Evolutionary conservation across 2,113 vertebrate genomes (phyloP), one percentile per base, ranked within the genome.

Genomic region (Neotoma lepida): DNA sequence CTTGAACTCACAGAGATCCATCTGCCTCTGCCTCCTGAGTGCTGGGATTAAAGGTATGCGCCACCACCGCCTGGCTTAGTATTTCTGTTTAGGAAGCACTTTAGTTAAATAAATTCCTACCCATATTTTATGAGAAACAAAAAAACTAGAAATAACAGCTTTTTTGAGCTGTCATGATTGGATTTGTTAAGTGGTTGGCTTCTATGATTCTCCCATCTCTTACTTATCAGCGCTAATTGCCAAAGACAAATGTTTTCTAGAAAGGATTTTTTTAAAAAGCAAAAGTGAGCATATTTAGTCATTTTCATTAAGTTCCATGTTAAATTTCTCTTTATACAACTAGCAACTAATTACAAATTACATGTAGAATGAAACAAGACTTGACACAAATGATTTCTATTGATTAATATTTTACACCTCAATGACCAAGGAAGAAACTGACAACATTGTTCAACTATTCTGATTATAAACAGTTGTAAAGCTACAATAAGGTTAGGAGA

Each of bases 111-210:
- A 89, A 70, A 78, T 63, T 9, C 28, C 39, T 64, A 33, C 58
- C 18, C 28, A 51, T 63, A 10, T 93, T 87, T 88, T 41, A 58
- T 51, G 49, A 96, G 95, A 86, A 81, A 90, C 81, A 88, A 91
- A 91, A 12, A 78, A 74, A 81, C 28, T 86, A 20, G 39, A 87
- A 91, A 54, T 9, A 58, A 46, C 51, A 70, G 18, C 18, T 46
- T 35, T 77, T 94, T 86, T 56, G 33, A 70, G 39, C 13, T 86
- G 15, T 58, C 33, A 71, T 54, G 61, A 20, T 73, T 22, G 24
- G 9, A 90, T 84, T 80, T 96, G 6, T 26, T n/a, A 41, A 89
- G 28, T 41, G 10, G 2, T 76, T 84, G 66, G 18, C 88, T 51
- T 82, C 30, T 93, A 4, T 24, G 33, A 82, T 91, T 56, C 28